phyloP scores from a whole-genome alignment of 92 coral and sea anemone species.

The Epizoanthus stellaris region DNA sequence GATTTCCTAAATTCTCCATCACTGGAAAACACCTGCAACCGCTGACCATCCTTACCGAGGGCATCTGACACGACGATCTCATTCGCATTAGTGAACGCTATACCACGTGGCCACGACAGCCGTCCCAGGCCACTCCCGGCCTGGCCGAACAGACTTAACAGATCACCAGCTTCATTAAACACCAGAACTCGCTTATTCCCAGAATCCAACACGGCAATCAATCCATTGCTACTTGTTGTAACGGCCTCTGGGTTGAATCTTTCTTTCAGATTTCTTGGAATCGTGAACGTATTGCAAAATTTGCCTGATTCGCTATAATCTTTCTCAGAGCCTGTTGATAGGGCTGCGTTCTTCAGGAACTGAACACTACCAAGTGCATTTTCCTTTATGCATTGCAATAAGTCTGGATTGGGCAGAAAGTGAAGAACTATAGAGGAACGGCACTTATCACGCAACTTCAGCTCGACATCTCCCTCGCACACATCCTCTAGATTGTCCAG shows the following conservation, averaged over 20 bases:
- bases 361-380: neutral
- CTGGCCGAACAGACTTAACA: neutral
- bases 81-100: slow-evolving; percentile 11
- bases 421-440: slow-evolving; percentile 7
- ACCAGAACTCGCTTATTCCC: slow-evolving; percentile 18
- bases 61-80: slow-evolving; percentile 18
- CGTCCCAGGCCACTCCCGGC: slow-evolving; percentile 22
- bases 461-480: slow-evolving; percentile 25
- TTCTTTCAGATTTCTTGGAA: slow-evolving; percentile 22
- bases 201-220: slow-evolving; percentile 7
- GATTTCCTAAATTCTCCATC: neutral
- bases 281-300: slow-evolving; percentile 2
- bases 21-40: slow-evolving; percentile 14
- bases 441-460: slow-evolving; percentile 25
- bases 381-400: neutral
- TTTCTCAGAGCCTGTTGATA: neutral
- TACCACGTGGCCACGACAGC: slow-evolving; percentile 28
- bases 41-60: slow-evolving; percentile 21
- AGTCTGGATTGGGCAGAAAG: slow-evolving; percentile 9
- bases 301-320: slow-evolving; percentile 8
- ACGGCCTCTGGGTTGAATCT: slow-evolving; percentile 15
- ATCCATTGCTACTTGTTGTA: neutral
- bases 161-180: slow-evolving; percentile 13
- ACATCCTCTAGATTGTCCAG: slow-evolving; percentile 21
- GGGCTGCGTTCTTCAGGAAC: neutral